phyloP scores from a whole-genome alignment of 2,797 vertebrate genomes.

The Gobio occitaniae region DNA sequence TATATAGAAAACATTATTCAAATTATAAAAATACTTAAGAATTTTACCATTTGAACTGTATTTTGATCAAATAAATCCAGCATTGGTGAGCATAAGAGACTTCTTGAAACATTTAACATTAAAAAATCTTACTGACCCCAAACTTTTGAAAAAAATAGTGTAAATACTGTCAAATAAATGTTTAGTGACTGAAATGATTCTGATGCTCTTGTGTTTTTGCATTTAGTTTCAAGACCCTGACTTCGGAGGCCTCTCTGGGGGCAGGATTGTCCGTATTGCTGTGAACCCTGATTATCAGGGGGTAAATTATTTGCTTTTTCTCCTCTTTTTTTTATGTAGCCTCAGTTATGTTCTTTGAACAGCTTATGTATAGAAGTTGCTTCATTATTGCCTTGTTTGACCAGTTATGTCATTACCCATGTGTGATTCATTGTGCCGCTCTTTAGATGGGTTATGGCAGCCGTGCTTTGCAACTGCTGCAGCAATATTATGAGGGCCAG shows the following conservation, averaged over 20 bases:
- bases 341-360: not conserved
- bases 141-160: not conserved
- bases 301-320: slow-evolving; percentile 74
- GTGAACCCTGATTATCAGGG: slow-evolving; percentile 98
- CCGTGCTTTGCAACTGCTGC: slow-evolving; percentile 88
- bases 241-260: slow-evolving; percentile 92
- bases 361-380: not conserved
- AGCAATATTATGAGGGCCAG: slow-evolving; percentile 95
- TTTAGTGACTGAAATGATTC: not conserved
- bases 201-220: slow-evolving; percentile 10
- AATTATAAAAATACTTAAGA: too few species aligned
- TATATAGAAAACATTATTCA: too few species aligned
- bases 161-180: not conserved
- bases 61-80: too few species aligned
- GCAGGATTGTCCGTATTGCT: slow-evolving; percentile 91
- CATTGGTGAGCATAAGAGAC: not conserved
- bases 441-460: slow-evolving; percentile 96
- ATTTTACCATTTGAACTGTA: too few species aligned
- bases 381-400: slow-evolving; percentile 14
- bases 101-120: not conserved
- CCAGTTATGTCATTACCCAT: not conserved
- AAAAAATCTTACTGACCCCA: not conserved
- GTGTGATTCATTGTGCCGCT: slow-evolving; percentile 2
- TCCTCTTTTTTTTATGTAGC: not conserved
- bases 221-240: slow-evolving; percentile 94